Percentiles rank a stretch among this genome's conserved stretches.
These are phyloP conservation scores for Nomada flava DNA, from an alignment of 2,888 invertebrate genomes.

Conservation along the genomic window DNA sequence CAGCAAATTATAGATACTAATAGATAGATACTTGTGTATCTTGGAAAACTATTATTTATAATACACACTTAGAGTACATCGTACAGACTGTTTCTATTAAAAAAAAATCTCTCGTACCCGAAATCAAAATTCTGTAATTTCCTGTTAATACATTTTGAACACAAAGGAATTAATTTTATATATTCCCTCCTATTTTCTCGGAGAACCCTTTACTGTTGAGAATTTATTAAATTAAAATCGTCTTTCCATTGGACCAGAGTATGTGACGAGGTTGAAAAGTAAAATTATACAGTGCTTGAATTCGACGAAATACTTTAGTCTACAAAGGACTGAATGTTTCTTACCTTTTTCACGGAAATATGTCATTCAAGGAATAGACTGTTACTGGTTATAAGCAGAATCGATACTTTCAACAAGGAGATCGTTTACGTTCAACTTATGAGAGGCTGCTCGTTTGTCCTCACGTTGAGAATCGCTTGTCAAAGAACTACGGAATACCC, in stretches of 20 bases:
- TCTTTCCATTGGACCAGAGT: neutral
- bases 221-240: neutral
- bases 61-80: too few species aligned
- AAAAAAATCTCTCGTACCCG: too few species aligned
- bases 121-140: too few species aligned
- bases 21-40: too few species aligned
- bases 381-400: conserved; percentile 37
- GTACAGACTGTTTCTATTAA: too few species aligned
- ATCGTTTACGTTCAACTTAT: conserved; percentile 69
- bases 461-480: conserved; percentile 39
- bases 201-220: neutral
- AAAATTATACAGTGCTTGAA: neutral
- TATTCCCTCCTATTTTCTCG: neutral
- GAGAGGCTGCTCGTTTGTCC: conserved; percentile 64
- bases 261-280: neutral
- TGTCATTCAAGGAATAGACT: conserved; percentile 36
- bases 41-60: too few species aligned
- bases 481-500: conserved; percentile 57
- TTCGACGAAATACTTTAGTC: too few species aligned
- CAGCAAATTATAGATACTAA: too few species aligned
- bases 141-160: too few species aligned
- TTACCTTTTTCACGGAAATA: neutral
- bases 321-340: neutral
- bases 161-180: neutral
- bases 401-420: conserved; percentile 67